These are phyloP conservation scores for Zaprionus ornatus DNA, from an alignment of 1,140 invertebrate species.

Conservation along the genomic window DNA sequence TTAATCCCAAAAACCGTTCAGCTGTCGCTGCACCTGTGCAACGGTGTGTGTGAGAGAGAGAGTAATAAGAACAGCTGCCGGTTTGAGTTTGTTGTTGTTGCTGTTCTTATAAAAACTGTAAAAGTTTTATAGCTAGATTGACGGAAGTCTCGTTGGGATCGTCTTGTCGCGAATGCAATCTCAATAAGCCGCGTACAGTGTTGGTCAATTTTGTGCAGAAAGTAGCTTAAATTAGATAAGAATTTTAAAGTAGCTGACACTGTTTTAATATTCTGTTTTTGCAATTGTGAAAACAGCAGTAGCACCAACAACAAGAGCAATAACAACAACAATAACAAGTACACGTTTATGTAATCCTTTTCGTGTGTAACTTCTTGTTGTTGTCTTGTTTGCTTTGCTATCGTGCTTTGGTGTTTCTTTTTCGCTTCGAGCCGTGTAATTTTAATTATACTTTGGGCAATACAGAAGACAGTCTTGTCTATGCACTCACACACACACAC, in stretches of 20 bases:
- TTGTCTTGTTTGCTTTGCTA: constrained; percentile 38
- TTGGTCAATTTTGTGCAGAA: neutral
- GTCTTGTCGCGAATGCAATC: neutral
- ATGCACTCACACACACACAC: constrained; percentile 5
- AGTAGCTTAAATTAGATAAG: neutral
- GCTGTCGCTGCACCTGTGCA: constrained; percentile 6
- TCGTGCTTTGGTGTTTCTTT: constrained; percentile 1
- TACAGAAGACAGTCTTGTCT: constrained; percentile 28
- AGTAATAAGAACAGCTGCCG: neutral
- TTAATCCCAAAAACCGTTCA: constrained; percentile 9
- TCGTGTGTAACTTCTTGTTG: constrained; percentile 33
- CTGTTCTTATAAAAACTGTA: neutral
- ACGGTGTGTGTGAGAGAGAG: neutral
- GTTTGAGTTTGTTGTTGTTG: neutral
- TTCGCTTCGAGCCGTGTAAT: constrained; percentile 50
- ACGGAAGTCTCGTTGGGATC: neutral
- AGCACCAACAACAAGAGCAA: neutral
- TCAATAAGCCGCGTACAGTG: neutral
- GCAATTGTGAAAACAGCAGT: neutral
- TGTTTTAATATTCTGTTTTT: constrained; percentile 1
- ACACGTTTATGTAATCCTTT: constrained; percentile 12
- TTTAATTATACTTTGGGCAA: constrained; percentile 63
- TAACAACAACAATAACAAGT: constrained; percentile 16
- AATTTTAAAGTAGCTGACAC: neutral
- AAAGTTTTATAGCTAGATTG: constrained; percentile 1